phyloP scores from a whole-genome alignment of 2,888 invertebrate species.

The Caenorhabditis auriculariae region DNA sequence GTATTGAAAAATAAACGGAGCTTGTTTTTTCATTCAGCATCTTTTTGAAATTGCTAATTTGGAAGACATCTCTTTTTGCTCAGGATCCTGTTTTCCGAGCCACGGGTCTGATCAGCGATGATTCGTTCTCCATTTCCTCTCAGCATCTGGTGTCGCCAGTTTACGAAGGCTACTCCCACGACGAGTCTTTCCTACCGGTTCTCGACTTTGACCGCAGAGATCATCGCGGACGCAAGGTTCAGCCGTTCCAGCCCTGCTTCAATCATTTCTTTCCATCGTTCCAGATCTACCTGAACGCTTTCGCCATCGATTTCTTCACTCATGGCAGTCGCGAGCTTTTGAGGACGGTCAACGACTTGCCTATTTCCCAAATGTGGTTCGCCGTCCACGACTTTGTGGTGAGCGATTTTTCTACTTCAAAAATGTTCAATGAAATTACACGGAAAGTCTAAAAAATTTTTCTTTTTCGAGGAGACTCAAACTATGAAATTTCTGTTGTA shows the following conservation, averaged over 20 bases:
- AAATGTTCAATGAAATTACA: background rate
- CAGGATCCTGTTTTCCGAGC: slow-evolving; percentile 21
- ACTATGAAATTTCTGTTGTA: too few species aligned
- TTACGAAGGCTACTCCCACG: slow-evolving; percentile 48
- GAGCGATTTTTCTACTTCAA: slow-evolving; percentile 8
- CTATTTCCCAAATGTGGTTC: slow-evolving; percentile 49
- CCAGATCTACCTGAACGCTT: slow-evolving; percentile 53
- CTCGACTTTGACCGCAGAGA: slow-evolving; percentile 41
- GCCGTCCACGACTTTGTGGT: slow-evolving; percentile 54
- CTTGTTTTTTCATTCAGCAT: too few species aligned
- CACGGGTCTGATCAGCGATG: slow-evolving; percentile 17
- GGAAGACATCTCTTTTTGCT: too few species aligned
- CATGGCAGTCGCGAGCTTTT: slow-evolving; percentile 45
- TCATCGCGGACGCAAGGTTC: slow-evolving; percentile 49
- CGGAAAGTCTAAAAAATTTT: background rate
- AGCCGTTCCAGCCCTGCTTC: background rate
- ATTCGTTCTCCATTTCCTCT: slow-evolving; percentile 20
- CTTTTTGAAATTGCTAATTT: too few species aligned
- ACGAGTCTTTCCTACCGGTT: slow-evolving; percentile 46
- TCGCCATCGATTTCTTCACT: slow-evolving; percentile 57
- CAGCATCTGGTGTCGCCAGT: slow-evolving; percentile 44
- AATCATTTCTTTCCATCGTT: background rate
- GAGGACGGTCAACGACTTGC: slow-evolving; percentile 41
- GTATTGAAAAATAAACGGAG: too few species aligned
- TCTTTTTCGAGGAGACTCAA: too few species aligned